phyloP scores from a whole-genome alignment of 2,113 vertebrate genomes.

The Gambusia holbrooki region DNA sequence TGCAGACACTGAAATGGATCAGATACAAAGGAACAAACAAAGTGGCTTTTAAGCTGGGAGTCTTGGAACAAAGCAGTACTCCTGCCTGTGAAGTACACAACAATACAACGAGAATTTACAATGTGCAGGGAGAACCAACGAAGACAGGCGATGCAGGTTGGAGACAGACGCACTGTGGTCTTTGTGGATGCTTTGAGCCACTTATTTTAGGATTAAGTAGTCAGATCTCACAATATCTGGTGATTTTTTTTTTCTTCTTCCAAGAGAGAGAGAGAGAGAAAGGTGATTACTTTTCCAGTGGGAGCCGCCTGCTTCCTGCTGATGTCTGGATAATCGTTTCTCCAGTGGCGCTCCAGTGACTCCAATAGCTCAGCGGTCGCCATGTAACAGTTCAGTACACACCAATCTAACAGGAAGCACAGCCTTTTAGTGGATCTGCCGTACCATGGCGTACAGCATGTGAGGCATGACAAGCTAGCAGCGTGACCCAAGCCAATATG shows the following conservation, averaged over 20 bases:
- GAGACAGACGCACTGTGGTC: constrained; percentile 6
- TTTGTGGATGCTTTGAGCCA: constrained; percentile 25
- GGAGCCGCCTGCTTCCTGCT: constrained; percentile 49
- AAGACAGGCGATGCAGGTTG: constrained; percentile 20
- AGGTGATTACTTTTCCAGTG: constrained; percentile 59
- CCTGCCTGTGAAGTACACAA: constrained; percentile 5
- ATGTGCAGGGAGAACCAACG: constrained; percentile 5
- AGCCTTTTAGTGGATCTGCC: constrained; percentile 17
- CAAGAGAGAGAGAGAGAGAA: constrained; percentile 23
- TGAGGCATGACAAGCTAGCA: constrained; percentile 24
- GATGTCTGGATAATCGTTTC: constrained; percentile 58
- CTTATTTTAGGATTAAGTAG: constrained; percentile 65
- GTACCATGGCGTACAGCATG: constrained; percentile 7
- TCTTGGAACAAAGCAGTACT: constrained; percentile 12
- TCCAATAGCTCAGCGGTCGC: constrained; percentile 45
- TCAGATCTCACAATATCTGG: constrained; percentile 64
- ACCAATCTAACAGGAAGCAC: constrained; percentile 28
- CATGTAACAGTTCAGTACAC: constrained; percentile 47
- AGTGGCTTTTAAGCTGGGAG: constrained; percentile 29
- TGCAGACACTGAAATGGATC: constrained; percentile 28
- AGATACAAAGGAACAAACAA: constrained; percentile 24
- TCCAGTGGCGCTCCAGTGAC: constrained; percentile 48
- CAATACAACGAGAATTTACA: constrained; percentile 15
- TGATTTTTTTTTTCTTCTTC: constrained; percentile 47
- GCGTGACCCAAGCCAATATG: background rate